Base-by-base conservation (phyloP, 2,113 vertebrate genomes). In the Oreochromis niloticus region DNA sequence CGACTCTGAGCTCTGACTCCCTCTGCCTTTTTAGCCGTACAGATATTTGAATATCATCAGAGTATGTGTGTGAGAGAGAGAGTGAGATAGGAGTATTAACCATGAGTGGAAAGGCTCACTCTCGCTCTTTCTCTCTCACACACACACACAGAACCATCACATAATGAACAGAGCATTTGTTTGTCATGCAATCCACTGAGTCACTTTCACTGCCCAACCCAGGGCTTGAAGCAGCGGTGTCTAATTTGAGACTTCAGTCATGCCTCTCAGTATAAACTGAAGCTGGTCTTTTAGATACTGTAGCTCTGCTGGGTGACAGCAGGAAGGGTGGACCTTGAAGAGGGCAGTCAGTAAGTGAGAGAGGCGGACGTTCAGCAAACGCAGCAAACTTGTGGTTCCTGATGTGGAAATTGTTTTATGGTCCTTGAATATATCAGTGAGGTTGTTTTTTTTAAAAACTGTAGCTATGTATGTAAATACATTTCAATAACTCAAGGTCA, bases 171-270 rank as follows among this genome's bases (percentile, higher is more conserved):
- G 78, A 86, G 85, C 87, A 83, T 85, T 88, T 87, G 86, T 84
- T 87, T 91, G 81, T 91, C 91, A 86, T 88, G 57, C 57, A 90
- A 71, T 86, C 85, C 54, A 89, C 79, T 87, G 94, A 93, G 89
- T 94, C 95, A 93, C 92, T 92, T 88, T 91, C 82, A 39, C 61
- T 57, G 73, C 59, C 55, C 71, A 75, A 46, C 90, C 89, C 94
- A 81, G 32, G 84, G 86, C 90, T 92, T 85, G 39, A 57, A 83
- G 86, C 81, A 86, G 83, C 84, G 71, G 56, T 19, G 80, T 89
- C 92, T 93, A 89, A 94, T 90, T 92, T 88, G 52, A 89, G 90
- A 89, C 86, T 93, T 89, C 83, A 82, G 89, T 89, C 88, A 83
- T 73, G 85, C 87, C 80, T 91, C 93, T 79, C 66, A 55, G 82